These are phyloP conservation scores for Pseudotriccus pelzelni DNA, from an alignment of 2,797 vertebrate species.

Conservation along the genomic window DNA sequence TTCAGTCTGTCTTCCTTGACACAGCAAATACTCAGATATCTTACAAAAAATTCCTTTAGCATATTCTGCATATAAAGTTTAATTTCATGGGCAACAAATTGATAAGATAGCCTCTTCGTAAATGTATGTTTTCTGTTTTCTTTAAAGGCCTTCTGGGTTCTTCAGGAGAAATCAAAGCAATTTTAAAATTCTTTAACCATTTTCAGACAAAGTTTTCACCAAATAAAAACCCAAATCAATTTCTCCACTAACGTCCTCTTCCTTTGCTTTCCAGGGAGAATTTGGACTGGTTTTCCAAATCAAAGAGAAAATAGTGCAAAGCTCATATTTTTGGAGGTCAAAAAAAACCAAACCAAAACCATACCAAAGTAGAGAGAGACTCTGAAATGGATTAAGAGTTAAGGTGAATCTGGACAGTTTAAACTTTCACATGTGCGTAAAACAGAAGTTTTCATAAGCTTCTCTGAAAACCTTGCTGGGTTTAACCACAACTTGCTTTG, in stretches of 20 bases:
- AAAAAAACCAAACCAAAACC: neutral
- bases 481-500: neutral
- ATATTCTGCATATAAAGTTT: neutral
- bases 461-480: neutral
- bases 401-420: neutral
- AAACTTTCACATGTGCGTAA: neutral
- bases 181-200: neutral
- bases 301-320: neutral
- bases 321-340: neutral
- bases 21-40: neutral
- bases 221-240: neutral
- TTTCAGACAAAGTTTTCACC: neutral
- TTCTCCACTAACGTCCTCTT: neutral
- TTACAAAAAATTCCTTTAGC: neutral
- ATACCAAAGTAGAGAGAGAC: neutral
- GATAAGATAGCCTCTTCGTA: neutral
- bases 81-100: neutral
- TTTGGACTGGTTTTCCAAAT: neutral
- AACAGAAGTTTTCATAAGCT: neutral
- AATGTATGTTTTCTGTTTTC: neutral
- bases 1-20: neutral
- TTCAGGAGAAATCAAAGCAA: neutral
- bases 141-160: neutral
- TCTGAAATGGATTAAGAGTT: neutral
- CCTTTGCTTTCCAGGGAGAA: neutral